Conservation (phyloP, 1,140 invertebrate genomes). For the Caligus rogercresseyi region DNA sequence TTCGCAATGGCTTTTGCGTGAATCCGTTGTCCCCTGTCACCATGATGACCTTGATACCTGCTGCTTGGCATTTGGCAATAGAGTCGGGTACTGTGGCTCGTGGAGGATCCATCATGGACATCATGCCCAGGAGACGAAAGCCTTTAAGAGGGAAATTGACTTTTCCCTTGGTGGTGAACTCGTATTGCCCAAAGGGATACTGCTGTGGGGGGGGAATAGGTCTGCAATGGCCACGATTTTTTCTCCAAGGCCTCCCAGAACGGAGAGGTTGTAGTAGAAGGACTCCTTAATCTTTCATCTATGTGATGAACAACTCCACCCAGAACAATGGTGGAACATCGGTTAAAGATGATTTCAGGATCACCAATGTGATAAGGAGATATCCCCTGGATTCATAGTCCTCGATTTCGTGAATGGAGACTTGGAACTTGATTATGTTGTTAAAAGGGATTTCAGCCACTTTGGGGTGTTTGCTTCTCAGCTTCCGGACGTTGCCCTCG, state of each 20-base stretch:
- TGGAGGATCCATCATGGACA: constrained; percentile 31
- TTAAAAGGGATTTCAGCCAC: constrained; percentile 32
- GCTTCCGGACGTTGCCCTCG: constrained; percentile 24
- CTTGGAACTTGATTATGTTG: constrained; percentile 28
- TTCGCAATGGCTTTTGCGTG: constrained; percentile 19
- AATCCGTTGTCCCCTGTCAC: constrained; percentile 20
- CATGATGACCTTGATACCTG: constrained; percentile 25
- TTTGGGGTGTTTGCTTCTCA: constrained; percentile 25
- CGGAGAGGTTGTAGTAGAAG: constrained; percentile 37
- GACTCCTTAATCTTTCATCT: constrained; percentile 32
- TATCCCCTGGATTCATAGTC: constrained; percentile 24
- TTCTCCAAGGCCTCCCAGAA: constrained; percentile 29
- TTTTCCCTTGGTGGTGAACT: constrained; percentile 28
- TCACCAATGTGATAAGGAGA: constrained; percentile 21
- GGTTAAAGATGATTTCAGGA: constrained; percentile 22
- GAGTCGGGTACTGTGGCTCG: constrained; percentile 28
- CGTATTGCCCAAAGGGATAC: constrained; percentile 26
- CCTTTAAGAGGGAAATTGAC: constrained; percentile 29
- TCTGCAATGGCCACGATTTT: constrained; percentile 28
- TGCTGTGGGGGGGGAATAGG: constrained; percentile 26
- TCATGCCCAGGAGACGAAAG: constrained; percentile 31
- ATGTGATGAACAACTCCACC: constrained; percentile 34
- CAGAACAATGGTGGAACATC: constrained; percentile 34
- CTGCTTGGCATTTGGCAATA: constrained; percentile 27
- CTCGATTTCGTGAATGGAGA: constrained; percentile 37